A percentile compares a stretch with the other conserved stretches of the same genome.
Evolutionary conservation across 1,140 invertebrate genomes (phyloP).

Genomic region (Scaptomyza graminum): DNA sequence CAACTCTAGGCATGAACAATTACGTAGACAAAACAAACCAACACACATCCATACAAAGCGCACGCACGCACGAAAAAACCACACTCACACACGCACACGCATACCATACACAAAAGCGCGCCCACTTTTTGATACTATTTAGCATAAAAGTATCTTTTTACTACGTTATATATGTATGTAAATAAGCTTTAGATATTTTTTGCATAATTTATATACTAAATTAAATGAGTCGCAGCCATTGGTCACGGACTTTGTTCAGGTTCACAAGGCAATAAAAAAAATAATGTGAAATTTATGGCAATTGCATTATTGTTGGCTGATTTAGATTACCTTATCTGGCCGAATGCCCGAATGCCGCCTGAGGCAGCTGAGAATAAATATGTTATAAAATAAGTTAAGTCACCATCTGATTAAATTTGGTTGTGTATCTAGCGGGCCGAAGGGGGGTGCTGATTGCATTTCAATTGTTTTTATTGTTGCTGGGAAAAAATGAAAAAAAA

Average conservation of each 20-base stretch:
- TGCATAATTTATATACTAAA: slow-evolving; percentile 18
- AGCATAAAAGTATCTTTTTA: slow-evolving; percentile 33
- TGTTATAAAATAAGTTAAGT: background rate
- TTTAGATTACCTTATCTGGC: slow-evolving; percentile 15
- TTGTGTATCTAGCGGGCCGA: background rate
- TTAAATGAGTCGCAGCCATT: slow-evolving; percentile 23
- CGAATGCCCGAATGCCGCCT: background rate
- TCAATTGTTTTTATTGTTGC: background rate
- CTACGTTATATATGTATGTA: slow-evolving; percentile 35
- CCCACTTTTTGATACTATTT: slow-evolving; percentile 16
- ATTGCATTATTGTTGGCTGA: slow-evolving; percentile 16
- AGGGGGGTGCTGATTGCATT: background rate
- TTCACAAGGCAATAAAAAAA: slow-evolving; percentile 19
- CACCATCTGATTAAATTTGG: background rate
- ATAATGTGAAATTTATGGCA: slow-evolving; percentile 14
- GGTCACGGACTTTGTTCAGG: slow-evolving; percentile 33
- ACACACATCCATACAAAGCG: slow-evolving; percentile 1
- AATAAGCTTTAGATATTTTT: slow-evolving; percentile 20
- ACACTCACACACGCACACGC: background rate
- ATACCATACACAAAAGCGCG: slow-evolving; percentile 14
- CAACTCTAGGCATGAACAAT: slow-evolving; percentile 18
- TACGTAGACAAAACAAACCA: slow-evolving; percentile 23
- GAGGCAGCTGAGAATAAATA: background rate
- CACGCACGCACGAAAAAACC: background rate
- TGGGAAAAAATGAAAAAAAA: too few relatives aligned